phyloP scores from a whole-genome alignment of 2,797 vertebrate genomes.

The Hemitrygon akajei region DNA sequence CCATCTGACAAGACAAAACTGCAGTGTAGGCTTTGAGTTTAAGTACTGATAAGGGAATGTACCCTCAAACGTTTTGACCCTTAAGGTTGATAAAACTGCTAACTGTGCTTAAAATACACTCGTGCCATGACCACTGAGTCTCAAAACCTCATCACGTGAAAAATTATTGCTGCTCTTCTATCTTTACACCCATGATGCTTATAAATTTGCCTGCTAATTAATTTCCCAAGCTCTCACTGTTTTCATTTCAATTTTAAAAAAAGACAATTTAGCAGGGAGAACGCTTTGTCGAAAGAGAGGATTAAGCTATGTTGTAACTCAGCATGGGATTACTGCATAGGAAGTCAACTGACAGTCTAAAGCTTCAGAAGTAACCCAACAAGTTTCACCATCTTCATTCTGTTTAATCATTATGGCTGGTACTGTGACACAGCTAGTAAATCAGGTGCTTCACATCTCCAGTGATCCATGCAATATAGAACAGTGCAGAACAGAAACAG shows the following conservation, averaged over 20 bases:
- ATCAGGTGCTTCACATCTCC: no score
- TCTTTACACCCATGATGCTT: not conserved
- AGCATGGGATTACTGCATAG: no score
- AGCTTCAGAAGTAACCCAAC: not conserved
- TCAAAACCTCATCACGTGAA: not conserved
- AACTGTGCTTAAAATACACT: not conserved
- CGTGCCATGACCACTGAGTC: not conserved
- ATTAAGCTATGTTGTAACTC: not conserved
- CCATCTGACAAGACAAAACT: not conserved
- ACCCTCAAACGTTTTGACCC: not conserved
- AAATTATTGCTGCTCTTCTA: not conserved
- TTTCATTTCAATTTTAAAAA: not conserved
- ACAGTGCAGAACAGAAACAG: no score
- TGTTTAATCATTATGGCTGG: no score
- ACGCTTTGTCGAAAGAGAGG: not conserved
- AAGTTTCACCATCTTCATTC: not conserved
- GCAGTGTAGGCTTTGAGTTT: not conserved
- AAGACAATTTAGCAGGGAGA: not conserved
- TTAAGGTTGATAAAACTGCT: not conserved
- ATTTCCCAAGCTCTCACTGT: not conserved
- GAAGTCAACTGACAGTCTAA: not conserved
- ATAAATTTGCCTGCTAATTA: not conserved
- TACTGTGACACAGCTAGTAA: no score
- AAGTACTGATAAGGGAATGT: not conserved
- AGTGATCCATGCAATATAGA: no score